Percentiles rank a stretch among this genome's conserved stretches.
phyloP scores from a whole-genome alignment of 2,888 invertebrate species.

The Strigamia crassipes region DNA sequence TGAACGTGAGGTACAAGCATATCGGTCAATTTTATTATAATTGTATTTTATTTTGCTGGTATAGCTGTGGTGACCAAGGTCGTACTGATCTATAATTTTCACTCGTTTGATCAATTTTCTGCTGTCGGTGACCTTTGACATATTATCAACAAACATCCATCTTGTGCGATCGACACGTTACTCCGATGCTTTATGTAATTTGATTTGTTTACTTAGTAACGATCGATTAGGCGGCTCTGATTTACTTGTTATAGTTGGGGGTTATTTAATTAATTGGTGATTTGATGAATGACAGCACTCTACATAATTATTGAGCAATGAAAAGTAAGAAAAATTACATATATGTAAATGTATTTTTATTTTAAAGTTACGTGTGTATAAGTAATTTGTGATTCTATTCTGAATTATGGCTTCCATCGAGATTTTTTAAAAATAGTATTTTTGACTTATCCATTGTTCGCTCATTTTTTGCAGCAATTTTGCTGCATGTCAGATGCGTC shows the following conservation, averaged over 20 bases:
- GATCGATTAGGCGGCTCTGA: neutral
- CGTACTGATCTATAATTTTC: neutral
- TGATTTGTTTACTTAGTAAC: constrained; percentile 19
- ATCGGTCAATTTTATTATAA: neutral
- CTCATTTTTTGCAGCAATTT: neutral
- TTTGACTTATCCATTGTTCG: neutral
- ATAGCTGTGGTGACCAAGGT: neutral
- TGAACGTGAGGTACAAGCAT: too few species aligned
- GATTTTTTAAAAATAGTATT: neutral
- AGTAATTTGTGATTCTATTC: neutral
- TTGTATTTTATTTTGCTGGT: neutral
- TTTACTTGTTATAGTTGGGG: neutral
- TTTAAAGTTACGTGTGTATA: too few species aligned
- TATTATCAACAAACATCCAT: neutral
- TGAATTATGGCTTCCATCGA: neutral
- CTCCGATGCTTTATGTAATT: neutral
- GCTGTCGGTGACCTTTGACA: neutral
- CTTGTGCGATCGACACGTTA: neutral
- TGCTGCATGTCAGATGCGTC: neutral
- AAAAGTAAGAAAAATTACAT: too few species aligned
- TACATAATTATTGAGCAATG: constrained; percentile 12
- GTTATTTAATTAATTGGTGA: constrained; percentile 8
- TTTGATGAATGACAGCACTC: constrained; percentile 9
- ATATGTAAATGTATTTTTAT: too few species aligned
- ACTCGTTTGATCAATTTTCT: neutral